phyloP scores from a whole-genome alignment of 1,140 invertebrate genomes.

The Calephelis nemesis region DNA sequence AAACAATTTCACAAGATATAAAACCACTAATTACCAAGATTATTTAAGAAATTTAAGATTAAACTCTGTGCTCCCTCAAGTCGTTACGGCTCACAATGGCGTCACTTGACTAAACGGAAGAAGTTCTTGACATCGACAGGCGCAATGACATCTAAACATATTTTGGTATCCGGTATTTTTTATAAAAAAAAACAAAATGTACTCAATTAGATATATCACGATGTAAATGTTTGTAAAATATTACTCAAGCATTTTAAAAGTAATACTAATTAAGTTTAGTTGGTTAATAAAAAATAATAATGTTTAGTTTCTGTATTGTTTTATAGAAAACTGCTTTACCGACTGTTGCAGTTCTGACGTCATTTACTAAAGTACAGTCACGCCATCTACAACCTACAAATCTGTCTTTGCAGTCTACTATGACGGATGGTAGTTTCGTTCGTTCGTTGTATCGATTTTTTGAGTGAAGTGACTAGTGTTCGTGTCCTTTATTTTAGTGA shows the following conservation, averaged over 20 bases:
- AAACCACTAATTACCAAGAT: slow-evolving; percentile 82
- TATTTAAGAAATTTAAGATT: slow-evolving; percentile 84
- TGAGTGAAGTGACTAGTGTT: slow-evolving; percentile 85
- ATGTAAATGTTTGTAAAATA: not conserved
- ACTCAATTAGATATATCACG: too few relatives aligned
- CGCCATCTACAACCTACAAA: slow-evolving; percentile 76
- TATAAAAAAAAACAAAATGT: not conserved
- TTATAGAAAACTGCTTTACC: slow-evolving; percentile 33
- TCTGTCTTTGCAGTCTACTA: slow-evolving; percentile 46
- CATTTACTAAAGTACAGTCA: slow-evolving; percentile 43
- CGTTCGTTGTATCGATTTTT: slow-evolving; percentile 87
- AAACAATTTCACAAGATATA: slow-evolving; percentile 64
- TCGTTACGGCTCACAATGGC: slow-evolving; percentile 90
- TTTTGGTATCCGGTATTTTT: slow-evolving; percentile 16
- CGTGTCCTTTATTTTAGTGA: slow-evolving; percentile 88
- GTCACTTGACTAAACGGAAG: slow-evolving; percentile 80
- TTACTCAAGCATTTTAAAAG: not conserved
- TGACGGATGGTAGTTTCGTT: slow-evolving; percentile 81
- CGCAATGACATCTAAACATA: slow-evolving; percentile 54
- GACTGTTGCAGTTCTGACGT: slow-evolving; percentile 37
- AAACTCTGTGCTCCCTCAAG: slow-evolving; percentile 81
- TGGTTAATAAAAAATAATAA: not conserved
- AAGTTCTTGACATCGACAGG: slow-evolving; percentile 59
- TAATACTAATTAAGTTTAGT: not conserved
- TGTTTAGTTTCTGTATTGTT: slow-evolving; percentile 20